Conservation (phyloP, 1,140 invertebrate genomes). For the Brachionus asplanchnoidis region DNA sequence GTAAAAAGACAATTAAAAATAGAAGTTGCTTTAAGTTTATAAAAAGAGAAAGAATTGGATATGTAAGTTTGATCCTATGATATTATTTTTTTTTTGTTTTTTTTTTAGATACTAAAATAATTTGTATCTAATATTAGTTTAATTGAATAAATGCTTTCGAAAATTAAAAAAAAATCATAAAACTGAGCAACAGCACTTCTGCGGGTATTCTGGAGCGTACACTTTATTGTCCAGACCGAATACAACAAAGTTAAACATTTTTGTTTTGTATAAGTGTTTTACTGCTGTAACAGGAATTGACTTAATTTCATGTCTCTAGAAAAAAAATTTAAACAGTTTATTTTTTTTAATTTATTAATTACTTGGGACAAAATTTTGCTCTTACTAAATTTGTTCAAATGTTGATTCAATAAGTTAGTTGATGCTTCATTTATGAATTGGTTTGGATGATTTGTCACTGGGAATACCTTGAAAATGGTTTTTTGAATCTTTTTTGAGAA, state of each 20-base stretch:
- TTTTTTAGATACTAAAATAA: no score
- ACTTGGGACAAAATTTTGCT: constrained; percentile 19
- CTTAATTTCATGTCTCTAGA: constrained; percentile 24
- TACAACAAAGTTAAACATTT: background rate
- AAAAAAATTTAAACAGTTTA: no score
- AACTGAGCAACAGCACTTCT: constrained; percentile 30
- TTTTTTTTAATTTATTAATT: background rate
- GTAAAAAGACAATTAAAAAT: no score
- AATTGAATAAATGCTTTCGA: background rate
- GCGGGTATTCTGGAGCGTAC: constrained; percentile 5
- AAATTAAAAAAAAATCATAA: background rate
- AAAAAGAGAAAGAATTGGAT: no score
- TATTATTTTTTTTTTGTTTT: no score
- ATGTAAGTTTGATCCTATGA: no score
- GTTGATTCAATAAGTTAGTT: background rate
- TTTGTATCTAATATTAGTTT: no score
- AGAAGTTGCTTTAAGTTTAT: no score
- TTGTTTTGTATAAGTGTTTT: background rate
- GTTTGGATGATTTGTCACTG: constrained; percentile 8
- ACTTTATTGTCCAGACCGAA: constrained; percentile 19
- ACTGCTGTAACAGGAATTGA: background rate
- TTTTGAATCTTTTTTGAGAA: no score
- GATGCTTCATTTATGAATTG: constrained; percentile 9
- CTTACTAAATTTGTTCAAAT: background rate
- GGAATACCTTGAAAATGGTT: background rate